Evolutionary conservation across 2,888 invertebrate species (phyloP).

Genomic region (Lithosia quadra): DNA sequence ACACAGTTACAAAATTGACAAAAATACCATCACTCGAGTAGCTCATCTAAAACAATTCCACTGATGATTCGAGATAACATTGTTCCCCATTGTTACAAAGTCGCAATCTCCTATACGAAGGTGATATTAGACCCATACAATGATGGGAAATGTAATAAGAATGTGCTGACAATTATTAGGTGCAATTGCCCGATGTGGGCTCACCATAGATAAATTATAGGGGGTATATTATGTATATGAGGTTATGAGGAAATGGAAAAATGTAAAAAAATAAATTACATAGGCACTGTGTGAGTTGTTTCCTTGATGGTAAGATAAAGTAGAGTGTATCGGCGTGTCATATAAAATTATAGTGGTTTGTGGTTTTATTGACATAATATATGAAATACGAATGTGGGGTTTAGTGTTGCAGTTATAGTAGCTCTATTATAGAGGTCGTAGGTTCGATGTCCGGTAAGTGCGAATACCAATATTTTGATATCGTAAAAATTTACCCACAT

Average conservation of each 20-base stretch:
- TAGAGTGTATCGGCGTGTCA: constrained; percentile 18
- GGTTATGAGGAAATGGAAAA: constrained; percentile 35
- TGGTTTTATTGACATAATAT: constrained; percentile 5
- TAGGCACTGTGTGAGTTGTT: constrained; percentile 10
- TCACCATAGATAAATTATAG: constrained; percentile 53
- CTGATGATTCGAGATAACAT: constrained; percentile 50
- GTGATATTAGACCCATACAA: constrained; percentile 60
- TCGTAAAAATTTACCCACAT: too few species aligned
- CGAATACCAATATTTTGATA: too few species aligned
- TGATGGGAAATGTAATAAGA: constrained; percentile 58
- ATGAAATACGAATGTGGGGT: not conserved
- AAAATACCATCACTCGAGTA: constrained; percentile 36
- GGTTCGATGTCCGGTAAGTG: not conserved
- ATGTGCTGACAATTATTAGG: constrained; percentile 64
- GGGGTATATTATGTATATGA: constrained; percentile 46
- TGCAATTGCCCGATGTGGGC: constrained; percentile 61
- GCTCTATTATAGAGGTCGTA: not conserved
- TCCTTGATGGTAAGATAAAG: constrained; percentile 25
- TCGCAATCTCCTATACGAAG: constrained; percentile 51
- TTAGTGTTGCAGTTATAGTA: not conserved
- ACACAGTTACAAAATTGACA: constrained; percentile 37
- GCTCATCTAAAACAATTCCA: constrained; percentile 53
- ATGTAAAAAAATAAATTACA: constrained; percentile 20
- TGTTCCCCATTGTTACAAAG: constrained; percentile 50
- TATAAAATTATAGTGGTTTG: constrained; percentile 23